phyloP scores from a whole-genome alignment of 2,113 vertebrate genomes.

The Pseudorectes ferrugineus region DNA sequence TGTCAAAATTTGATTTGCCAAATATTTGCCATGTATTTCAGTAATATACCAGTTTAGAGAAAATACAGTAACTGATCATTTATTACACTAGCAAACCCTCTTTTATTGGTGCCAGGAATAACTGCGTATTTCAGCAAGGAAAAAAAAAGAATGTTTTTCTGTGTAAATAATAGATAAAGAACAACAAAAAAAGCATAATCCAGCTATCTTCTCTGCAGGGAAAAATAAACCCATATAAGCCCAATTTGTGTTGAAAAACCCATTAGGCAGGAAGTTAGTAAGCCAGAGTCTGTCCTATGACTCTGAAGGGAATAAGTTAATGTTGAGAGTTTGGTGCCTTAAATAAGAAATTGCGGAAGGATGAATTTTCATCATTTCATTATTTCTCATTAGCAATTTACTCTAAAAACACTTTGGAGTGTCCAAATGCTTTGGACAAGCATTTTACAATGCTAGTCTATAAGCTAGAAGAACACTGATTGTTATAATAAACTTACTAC shows the following conservation, averaged over 20 bases:
- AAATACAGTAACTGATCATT: slow-evolving; percentile 3
- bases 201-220: slow-evolving; percentile 57
- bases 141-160: slow-evolving; percentile 38
- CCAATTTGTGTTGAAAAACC: slow-evolving; percentile 58
- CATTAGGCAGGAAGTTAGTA: slow-evolving; percentile 74
- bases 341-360: slow-evolving; percentile 39
- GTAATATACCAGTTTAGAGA: not conserved
- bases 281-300: slow-evolving; percentile 41
- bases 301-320: slow-evolving; percentile 62
- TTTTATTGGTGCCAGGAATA: slow-evolving; percentile 67
- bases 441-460: not conserved
- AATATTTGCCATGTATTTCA: not conserved
- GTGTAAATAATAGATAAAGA: slow-evolving; percentile 77
- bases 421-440: no score
- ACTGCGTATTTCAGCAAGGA: slow-evolving; percentile 38
- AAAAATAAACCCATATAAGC: slow-evolving; percentile 55
- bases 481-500: not conserved
- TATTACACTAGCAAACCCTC: not conserved
- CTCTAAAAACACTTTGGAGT: not conserved
- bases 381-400: slow-evolving; percentile 13
- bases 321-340: slow-evolving; percentile 18
- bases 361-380: slow-evolving; percentile 24
- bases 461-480: not conserved
- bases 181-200: slow-evolving; percentile 47
- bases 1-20: not conserved